These are phyloP conservation scores for Synchiropus splendidus DNA, from an alignment of 2,113 vertebrate genomes.

Conservation along the genomic window DNA sequence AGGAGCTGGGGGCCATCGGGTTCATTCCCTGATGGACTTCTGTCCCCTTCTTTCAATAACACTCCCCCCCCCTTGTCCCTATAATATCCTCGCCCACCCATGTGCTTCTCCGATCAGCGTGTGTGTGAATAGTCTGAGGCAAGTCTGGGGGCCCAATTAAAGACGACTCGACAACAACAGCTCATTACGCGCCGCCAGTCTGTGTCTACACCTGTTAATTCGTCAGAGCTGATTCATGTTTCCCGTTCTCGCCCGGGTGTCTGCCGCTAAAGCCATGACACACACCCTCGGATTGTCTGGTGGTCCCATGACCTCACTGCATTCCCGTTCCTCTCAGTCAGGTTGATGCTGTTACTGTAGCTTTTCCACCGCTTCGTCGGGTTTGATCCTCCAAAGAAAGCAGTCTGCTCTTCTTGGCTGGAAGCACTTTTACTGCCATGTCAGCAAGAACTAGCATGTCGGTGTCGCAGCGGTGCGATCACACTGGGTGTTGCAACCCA, in stretches of 20 bases:
- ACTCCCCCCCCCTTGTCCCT: constrained; percentile 1
- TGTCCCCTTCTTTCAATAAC: constrained; percentile 35
- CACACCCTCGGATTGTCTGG: constrained; percentile 30
- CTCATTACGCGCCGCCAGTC: too few species aligned
- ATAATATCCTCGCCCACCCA: constrained; percentile 31
- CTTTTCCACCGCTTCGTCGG: constrained; percentile 45
- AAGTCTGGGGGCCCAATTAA: neutral
- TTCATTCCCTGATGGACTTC: constrained; percentile 44
- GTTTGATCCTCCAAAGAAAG: constrained; percentile 6
- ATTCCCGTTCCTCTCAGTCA: constrained; percentile 56
- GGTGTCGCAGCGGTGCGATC: too few species aligned
- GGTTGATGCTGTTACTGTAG: constrained; percentile 61
- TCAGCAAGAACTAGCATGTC: too few species aligned
- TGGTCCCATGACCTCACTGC: constrained; percentile 61
- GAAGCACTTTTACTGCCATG: too few species aligned
- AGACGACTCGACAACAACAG: too few species aligned
- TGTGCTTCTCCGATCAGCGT: constrained; percentile 21
- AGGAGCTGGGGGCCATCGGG: constrained; percentile 31
- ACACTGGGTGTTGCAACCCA: too few species aligned
- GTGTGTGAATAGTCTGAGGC: constrained; percentile 26
- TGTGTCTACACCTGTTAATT: neutral
- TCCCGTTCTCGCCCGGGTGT: constrained; percentile 56
- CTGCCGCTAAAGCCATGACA: constrained; percentile 37
- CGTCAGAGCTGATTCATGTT: constrained; percentile 44
- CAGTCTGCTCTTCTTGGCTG: neutral